These are phyloP conservation scores for Nomada fabriciana DNA, from an alignment of 2,888 invertebrate genomes.

Conservation along the genomic window DNA sequence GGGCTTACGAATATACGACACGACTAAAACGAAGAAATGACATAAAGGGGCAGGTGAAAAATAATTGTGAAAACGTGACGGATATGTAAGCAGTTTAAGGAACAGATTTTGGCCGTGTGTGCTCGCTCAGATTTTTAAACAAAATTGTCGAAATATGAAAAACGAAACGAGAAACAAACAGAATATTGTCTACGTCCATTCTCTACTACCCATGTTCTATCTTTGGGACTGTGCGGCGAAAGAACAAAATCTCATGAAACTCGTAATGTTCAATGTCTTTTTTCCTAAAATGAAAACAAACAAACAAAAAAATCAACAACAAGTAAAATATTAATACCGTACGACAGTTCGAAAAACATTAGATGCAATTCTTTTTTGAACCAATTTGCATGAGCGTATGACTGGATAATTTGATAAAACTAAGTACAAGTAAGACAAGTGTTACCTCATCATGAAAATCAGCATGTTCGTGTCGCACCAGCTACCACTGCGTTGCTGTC, in stretches of 20 bases:
- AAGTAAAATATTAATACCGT: constrained; percentile 74
- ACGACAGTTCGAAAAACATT: constrained; percentile 75
- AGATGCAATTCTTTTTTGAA: constrained; percentile 66
- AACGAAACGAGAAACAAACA: constrained; percentile 1
- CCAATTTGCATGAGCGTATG: constrained; percentile 84
- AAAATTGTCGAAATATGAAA: constrained; percentile 17
- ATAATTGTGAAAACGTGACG: constrained; percentile 2
- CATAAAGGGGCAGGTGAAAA: constrained; percentile 35
- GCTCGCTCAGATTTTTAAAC: constrained; percentile 60
- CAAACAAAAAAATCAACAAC: constrained; percentile 54
- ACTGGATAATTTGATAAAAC: constrained; percentile 84
- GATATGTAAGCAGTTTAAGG: constrained; percentile 61
- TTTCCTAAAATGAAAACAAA: constrained; percentile 70
- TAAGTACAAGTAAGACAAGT: constrained; percentile 85
- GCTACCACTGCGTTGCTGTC: constrained; percentile 77
- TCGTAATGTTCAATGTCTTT: constrained; percentile 80
- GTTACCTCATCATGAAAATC: constrained; percentile 84
- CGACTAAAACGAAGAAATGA: constrained; percentile 29
- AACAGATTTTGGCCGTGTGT: constrained; percentile 67
- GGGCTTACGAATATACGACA: constrained; percentile 39
- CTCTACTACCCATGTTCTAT: constrained; percentile 63
- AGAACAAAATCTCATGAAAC: constrained; percentile 70
- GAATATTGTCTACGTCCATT: constrained; percentile 60
- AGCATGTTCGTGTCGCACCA: constrained; percentile 75
- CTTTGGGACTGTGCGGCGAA: constrained; percentile 81